phyloP scores from a whole-genome alignment of 2,797 vertebrate genomes.

The Hypotaenidia okinawae region DNA sequence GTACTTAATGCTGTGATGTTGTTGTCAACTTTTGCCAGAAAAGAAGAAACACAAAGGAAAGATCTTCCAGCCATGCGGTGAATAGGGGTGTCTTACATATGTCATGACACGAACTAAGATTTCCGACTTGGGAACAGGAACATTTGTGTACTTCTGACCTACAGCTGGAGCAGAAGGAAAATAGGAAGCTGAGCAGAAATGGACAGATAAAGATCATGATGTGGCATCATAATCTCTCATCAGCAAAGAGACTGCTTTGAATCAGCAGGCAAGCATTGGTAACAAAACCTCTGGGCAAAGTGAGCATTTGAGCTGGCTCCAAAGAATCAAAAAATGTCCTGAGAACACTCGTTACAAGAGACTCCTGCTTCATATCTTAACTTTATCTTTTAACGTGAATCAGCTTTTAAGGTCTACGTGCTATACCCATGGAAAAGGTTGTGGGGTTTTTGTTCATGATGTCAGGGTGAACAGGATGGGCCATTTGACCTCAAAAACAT shows the following conservation, averaged over 20 bases:
- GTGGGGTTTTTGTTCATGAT: background rate
- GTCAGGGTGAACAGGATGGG: background rate
- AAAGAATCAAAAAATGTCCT: background rate
- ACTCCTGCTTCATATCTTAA: background rate
- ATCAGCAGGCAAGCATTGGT: background rate
- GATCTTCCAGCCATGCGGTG: fast-evolving
- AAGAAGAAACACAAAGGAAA: background rate
- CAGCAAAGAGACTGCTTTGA: background rate
- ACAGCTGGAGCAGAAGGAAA: background rate
- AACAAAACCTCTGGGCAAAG: background rate
- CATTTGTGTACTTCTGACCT: background rate
- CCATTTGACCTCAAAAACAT: background rate
- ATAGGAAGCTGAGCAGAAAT: background rate
- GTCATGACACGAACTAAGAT: background rate
- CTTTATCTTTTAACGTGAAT: background rate
- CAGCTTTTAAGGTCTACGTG: background rate
- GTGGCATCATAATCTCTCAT: background rate
- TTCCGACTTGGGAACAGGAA: background rate
- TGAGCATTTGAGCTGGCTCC: background rate
- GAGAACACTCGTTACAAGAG: background rate
- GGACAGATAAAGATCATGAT: background rate
- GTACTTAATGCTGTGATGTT: background rate
- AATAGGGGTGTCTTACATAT: background rate
- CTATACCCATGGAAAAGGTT: background rate
- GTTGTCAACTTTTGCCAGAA: background rate